Base-by-base conservation (phyloP, 2,888 invertebrate genomes). In the Mycogona germanica region DNA sequence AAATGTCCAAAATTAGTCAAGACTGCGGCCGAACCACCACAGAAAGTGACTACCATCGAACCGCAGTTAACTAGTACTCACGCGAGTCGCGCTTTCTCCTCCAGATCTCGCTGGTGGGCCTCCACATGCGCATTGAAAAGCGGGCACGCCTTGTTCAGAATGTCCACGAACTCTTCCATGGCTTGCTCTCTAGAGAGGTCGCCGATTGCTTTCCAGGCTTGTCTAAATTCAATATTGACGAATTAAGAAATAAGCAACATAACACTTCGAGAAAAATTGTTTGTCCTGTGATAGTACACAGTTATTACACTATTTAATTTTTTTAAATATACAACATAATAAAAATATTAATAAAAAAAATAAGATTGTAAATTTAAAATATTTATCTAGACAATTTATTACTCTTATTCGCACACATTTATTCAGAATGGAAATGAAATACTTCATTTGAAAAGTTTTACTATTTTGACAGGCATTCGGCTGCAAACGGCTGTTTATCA, bases 201-300 rank as follows among this genome's bases (percentile, higher is more conserved):
- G 0, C 92, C 93, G 42, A 98, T 73, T 58, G 82, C 78, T 68
- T 91, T 87, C 97, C 98, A 98, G 26, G 95, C 93, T 60, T 88
- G 75, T 63, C 79, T 79, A 67, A 26, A 68, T 60, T 48, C 50
- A 30, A n/a, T n/a, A n/a, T n/a, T n/a, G n/a, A n/a, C n/a, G n/a
- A 28, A 14, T 55, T 35, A 35, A 5, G 19, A 38, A 21, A 35
- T 35, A 12, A 14, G 35, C 12, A 14, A 12, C 35, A 35, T 12
- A 53, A 53, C 53, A 53, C 17, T 5, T 17, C 25, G 25, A 14
- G 21, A 28, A 54, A 7, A 55, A 52, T 26, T 17, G n/a, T n/a
- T n/a, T n/a, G n/a, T n/a, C n/a, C n/a, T n/a, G n/a, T n/a, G n/a
- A n/a, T n/a, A n/a, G n/a, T n/a, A n/a, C n/a, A n/a, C n/a, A n/a